phyloP scores from a whole-genome alignment of 1,140 invertebrate genomes.

The Aphaenogaster rudis region DNA sequence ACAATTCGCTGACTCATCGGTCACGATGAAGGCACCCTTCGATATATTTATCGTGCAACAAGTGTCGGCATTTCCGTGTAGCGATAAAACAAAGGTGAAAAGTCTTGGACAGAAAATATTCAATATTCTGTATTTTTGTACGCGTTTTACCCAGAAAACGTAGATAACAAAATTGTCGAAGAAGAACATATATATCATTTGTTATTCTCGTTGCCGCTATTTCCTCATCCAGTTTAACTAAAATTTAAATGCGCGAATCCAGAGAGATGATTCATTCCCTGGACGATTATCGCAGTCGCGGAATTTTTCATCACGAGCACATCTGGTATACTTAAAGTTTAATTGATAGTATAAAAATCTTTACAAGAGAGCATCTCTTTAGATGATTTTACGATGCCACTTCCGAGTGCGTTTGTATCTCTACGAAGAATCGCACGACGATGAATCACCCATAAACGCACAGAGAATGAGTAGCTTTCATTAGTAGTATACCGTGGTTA shows the following conservation, averaged over 20 bases:
- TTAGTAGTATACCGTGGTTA: slow-evolving; percentile 16
- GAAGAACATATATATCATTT: neutral
- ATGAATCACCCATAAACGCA: slow-evolving; percentile 60
- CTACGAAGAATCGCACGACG: slow-evolving; percentile 55
- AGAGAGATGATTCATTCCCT: neutral
- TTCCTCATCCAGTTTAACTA: neutral
- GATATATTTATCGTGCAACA: slow-evolving; percentile 47
- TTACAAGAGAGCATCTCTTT: slow-evolving; percentile 16
- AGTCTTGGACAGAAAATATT: neutral
- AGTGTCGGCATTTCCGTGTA: slow-evolving; percentile 7
- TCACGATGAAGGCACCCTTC: slow-evolving; percentile 17
- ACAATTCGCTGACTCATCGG: slow-evolving; percentile 45
- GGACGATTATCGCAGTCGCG: neutral
- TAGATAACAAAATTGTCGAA: neutral
- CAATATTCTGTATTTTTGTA: neutral
- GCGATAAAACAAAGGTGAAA: neutral
- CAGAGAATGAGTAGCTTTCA: slow-evolving; percentile 46
- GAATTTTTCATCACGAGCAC: neutral
- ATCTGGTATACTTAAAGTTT: neutral
- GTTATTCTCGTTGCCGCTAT: neutral
- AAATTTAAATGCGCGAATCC: neutral
- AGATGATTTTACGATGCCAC: neutral
- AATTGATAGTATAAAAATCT: slow-evolving; percentile 15
- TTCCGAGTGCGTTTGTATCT: slow-evolving; percentile 26
- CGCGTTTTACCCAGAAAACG: neutral